These are phyloP conservation scores for Nemoura dubitans DNA, from an alignment of 2,888 invertebrate genomes.

Conservation along the genomic window DNA sequence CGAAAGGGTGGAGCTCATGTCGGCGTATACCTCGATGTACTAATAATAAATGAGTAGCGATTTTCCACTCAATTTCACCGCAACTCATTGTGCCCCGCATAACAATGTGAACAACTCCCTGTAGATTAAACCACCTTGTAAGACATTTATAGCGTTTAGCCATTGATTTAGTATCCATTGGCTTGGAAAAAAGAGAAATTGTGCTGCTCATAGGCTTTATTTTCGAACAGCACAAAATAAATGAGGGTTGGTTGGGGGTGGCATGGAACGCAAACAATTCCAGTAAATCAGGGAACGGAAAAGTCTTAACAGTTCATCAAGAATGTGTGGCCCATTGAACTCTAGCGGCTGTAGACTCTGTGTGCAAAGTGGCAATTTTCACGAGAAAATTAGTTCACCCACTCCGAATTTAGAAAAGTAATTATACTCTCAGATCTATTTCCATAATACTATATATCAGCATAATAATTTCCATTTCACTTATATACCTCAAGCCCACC, in stretches of 20 bases:
- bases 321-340: neutral
- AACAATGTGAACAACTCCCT: slow-evolving; percentile 25
- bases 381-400: neutral
- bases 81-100: slow-evolving; percentile 14
- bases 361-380: neutral
- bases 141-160: slow-evolving; percentile 24
- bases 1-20: neutral
- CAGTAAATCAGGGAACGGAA: neutral
- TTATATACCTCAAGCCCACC: neutral
- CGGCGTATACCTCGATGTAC: neutral
- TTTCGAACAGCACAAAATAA: neutral
- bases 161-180: neutral
- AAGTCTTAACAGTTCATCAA: neutral
- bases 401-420: neutral
- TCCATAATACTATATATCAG: neutral
- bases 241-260: neutral
- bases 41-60: slow-evolving; percentile 20
- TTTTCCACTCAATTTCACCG: slow-evolving; percentile 29
- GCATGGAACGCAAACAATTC: neutral
- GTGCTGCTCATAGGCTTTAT: neutral
- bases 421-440: neutral
- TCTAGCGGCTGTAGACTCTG: neutral
- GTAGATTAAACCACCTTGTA: slow-evolving; percentile 12
- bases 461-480: slow-evolving; percentile 7
- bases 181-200: neutral